These are phyloP conservation scores for Akabosia matsudoensis DNA, from an alignment of 1,140 invertebrate genomes.

Conservation along the genomic window DNA sequence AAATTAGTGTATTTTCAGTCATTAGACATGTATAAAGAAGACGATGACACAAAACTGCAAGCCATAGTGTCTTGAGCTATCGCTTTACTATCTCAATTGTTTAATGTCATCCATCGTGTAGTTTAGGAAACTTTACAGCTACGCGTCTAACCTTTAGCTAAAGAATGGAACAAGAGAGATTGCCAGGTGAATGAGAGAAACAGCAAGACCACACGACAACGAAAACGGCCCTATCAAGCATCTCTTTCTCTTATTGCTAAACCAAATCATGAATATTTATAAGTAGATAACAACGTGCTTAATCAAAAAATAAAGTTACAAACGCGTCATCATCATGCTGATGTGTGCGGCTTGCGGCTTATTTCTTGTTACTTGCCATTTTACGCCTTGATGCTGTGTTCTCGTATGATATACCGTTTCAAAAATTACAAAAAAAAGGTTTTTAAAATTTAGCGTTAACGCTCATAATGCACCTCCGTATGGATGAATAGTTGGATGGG, in stretches of 20 bases:
- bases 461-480: too few relatives aligned
- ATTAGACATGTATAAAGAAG: background rate
- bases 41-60: background rate
- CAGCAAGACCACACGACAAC: constrained; percentile 1
- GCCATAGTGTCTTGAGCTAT: background rate
- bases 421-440: background rate
- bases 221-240: background rate
- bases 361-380: background rate
- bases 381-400: background rate
- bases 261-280: constrained; percentile 14
- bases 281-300: constrained; percentile 11
- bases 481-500: background rate
- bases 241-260: background rate
- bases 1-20: too few relatives aligned
- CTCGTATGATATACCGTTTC: constrained; percentile 4
- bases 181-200: background rate
- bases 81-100: background rate
- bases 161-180: constrained; percentile 9
- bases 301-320: constrained; percentile 15
- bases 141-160: too few relatives aligned
- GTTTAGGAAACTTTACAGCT: too few relatives aligned
- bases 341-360: background rate
- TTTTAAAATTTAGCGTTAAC: background rate
- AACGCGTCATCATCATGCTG: background rate
- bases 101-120: background rate